Base-by-base conservation (phyloP, 2,888 invertebrate species). In the Dynastes hyllus region DNA sequence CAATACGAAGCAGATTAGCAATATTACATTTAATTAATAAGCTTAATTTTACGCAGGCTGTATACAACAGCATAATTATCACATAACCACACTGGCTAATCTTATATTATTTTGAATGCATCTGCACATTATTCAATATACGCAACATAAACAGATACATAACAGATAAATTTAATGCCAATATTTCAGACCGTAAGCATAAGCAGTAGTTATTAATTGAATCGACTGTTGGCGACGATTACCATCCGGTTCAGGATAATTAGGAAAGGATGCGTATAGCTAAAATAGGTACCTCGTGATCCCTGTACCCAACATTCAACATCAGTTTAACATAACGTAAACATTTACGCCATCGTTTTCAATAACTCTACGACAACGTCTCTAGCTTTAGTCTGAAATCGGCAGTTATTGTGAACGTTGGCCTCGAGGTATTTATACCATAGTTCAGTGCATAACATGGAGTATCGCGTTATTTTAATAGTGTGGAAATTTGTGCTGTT, bases 241-340 rank as follows among this genome's bases (percentile, higher is more conserved):
- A 69, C 27, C 69, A 69, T 69, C 69, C 69, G 50, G 69, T 22
- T 22, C 66, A 69, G 69, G 69, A 51, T 69, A 69, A 69, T 69
- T 29, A 69, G 69, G 69, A 51, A 69, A 69, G 67, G 69, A 69
- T 51, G 27, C 51, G 51, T 69, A 37, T 32, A 63, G 63, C 29
- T 69, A 51, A 61, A 61, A 61, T 61, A 75, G 73, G 73, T 75
- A 40, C 27, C 61, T 29, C 73, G 73, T 75, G 61, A 50, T 61
- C 73, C 22, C 22, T 75, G 61, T 75, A 61, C 61, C 27, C 61
- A 75, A 75, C 73, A 75, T 61, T 50, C 73, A 75, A 63, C 73
- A 75, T 61, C n/a, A n/a, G n/a, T n/a, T n/a, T 71, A 77, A 66
- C 78, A 79, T 76, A 76, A 73, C 80, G 79, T 81, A 80, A 78